These are phyloP conservation scores for Muricea muricata DNA, from an alignment of 92 coral and sea anemone species.

Conservation along the genomic window DNA sequence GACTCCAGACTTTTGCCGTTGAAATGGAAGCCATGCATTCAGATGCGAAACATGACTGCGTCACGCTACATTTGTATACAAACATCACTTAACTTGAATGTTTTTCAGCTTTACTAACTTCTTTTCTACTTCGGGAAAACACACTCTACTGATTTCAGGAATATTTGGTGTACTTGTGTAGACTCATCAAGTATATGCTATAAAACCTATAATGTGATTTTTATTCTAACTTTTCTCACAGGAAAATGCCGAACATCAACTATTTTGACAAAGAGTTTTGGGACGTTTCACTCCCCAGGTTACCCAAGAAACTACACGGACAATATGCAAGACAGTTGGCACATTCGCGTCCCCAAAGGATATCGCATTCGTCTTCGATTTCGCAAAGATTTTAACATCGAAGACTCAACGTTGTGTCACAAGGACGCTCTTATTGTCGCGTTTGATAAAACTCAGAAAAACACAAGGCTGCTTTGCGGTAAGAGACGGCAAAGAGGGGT, in stretches of 20 bases:
- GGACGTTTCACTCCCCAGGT: slow-evolving; percentile 88
- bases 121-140: no score
- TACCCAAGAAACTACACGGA: slow-evolving; percentile 76
- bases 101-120: no score
- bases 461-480: slow-evolving; percentile 82
- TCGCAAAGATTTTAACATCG: slow-evolving; percentile 83
- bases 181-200: no score
- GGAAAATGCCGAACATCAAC: slow-evolving; percentile 49
- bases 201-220: no score
- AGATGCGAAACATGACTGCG: no score
- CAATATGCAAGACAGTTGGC: slow-evolving; percentile 82
- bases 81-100: no score
- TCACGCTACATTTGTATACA: no score
- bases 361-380: slow-evolving; percentile 82
- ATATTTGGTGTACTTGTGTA: no score
- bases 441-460: slow-evolving; percentile 71
- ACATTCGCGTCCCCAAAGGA: slow-evolving; percentile 86
- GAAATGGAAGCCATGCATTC: no score
- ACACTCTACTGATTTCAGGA: no score
- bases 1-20: no score
- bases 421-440: slow-evolving; percentile 86
- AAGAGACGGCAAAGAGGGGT: slow-evolving; percentile 71
- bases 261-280: slow-evolving; percentile 71
- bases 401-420: slow-evolving; percentile 77
- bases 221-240: background rate